A percentile compares a stretch with the other conserved stretches of the same genome.
Evolutionary conservation across 1,140 invertebrate genomes (phyloP).

Genomic region (Pseudomyrmex gracilis): DNA sequence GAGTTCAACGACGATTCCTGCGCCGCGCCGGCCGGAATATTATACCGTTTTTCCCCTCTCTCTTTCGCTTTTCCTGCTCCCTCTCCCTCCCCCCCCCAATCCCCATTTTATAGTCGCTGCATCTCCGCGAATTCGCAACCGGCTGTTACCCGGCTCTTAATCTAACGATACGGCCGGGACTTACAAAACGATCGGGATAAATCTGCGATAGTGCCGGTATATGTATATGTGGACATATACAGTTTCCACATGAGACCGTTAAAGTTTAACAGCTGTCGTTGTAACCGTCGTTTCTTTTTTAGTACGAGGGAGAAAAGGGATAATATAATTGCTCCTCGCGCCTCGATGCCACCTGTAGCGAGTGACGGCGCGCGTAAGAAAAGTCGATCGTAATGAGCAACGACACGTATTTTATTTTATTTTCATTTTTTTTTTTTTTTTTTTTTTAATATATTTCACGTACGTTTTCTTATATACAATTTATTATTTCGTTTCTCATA

Average conservation of each 20-base stretch:
- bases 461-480: too few relatives aligned
- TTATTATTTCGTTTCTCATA: too few relatives aligned
- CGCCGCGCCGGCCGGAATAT: constrained; percentile 4
- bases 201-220: constrained; percentile 20
- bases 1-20: neutral
- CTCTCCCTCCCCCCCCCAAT: too few relatives aligned
- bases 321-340: constrained; percentile 1
- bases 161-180: constrained; percentile 43
- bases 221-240: neutral
- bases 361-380: neutral
- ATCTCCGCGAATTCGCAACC: constrained; percentile 18
- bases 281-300: constrained; percentile 38
- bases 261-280: constrained; percentile 54
- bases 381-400: constrained; percentile 23
- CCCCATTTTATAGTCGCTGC: constrained; percentile 6
- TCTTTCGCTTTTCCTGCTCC: too few relatives aligned
- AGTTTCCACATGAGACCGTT: constrained; percentile 36
- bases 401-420: neutral
- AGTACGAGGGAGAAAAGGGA: neutral
- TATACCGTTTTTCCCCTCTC: neutral
- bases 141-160: constrained; percentile 42
- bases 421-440: neutral
- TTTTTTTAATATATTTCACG: neutral
- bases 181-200: constrained; percentile 46
- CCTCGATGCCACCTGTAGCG: constrained; percentile 33